phyloP scores from a whole-genome alignment of 2,797 vertebrate genomes.

The Columba guinea region DNA sequence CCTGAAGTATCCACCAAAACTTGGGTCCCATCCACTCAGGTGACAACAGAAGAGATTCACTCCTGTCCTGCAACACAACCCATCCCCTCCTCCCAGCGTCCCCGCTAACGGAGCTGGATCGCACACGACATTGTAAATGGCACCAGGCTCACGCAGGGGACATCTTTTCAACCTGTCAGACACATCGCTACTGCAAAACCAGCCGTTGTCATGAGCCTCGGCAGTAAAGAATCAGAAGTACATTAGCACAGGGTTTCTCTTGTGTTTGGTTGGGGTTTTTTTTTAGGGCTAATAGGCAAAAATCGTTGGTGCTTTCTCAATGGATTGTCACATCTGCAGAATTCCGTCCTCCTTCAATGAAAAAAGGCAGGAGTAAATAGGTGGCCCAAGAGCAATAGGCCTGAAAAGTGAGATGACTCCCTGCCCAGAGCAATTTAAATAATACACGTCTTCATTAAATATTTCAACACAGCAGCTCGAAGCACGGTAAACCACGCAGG shows the following conservation, averaged over 20 bases:
- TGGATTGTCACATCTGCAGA: neutral
- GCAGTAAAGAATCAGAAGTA: neutral
- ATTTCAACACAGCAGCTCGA: neutral
- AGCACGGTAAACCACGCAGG: neutral
- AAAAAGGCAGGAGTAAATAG: neutral
- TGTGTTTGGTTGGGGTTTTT: neutral
- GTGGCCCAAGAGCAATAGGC: neutral
- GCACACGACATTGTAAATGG: fast-evolving
- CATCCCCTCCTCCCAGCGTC: neutral
- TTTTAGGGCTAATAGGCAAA: neutral
- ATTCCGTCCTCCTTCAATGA: neutral
- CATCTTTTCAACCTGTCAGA: neutral
- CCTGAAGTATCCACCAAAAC: neutral
- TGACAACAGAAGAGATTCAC: neutral
- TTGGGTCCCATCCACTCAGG: neutral
- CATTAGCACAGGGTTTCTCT: neutral
- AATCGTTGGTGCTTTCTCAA: neutral
- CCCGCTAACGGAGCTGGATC: neutral
- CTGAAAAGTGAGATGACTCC: neutral
- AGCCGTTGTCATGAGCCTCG: fast-evolving
- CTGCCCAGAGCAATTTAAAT: neutral
- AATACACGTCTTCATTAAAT: neutral
- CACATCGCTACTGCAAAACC: neutral
- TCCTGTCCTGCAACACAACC: neutral
- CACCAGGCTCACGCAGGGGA: neutral